Evolutionary conservation across 2,797 vertebrate genomes (phyloP).

Genomic region (Odontamblyopus rebecca): DNA sequence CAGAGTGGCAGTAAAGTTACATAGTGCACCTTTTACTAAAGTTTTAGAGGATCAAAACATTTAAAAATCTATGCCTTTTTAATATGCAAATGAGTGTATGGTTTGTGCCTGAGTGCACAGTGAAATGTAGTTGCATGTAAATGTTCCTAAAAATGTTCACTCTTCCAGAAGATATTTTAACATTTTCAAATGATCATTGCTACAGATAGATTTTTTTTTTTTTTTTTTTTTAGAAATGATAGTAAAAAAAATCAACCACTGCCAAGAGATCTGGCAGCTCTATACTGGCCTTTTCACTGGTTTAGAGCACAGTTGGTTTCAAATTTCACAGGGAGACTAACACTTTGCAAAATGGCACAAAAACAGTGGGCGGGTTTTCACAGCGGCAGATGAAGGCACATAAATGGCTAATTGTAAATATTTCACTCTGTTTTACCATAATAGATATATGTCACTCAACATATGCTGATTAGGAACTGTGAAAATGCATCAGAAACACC

Average conservation of each 20-base stretch:
- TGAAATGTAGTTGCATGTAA: too few relatives aligned
- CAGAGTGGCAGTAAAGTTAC: too few relatives aligned
- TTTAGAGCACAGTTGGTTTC: conserved; percentile 14
- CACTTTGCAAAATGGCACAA: conserved; percentile 29
- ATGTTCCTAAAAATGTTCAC: neutral
- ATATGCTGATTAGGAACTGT: neutral
- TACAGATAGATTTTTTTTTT: too few relatives aligned
- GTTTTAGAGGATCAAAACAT: too few relatives aligned
- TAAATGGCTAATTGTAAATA: conserved; percentile 34
- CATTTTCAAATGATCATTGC: conserved; percentile 3
- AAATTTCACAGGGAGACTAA: conserved; percentile 34
- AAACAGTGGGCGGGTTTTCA: conserved; percentile 29
- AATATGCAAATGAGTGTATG: too few relatives aligned
- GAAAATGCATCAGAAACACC: neutral
- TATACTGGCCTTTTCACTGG: neutral
- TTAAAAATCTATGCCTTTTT: too few relatives aligned
- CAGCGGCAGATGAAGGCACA: conserved; percentile 57
- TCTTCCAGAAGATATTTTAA: neutral
- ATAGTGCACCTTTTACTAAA: too few relatives aligned
- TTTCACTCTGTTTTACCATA: neutral
- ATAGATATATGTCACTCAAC: neutral
- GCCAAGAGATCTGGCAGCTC: conserved; percentile 39
- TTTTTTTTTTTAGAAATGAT: conserved; percentile 22
- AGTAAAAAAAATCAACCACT: conserved; percentile 22
- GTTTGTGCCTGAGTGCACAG: too few relatives aligned